Evolutionary conservation across 2,888 invertebrate genomes (phyloP), one percentile per base, ranked within the genome.

Genomic region (Monopis laevigella): DNA sequence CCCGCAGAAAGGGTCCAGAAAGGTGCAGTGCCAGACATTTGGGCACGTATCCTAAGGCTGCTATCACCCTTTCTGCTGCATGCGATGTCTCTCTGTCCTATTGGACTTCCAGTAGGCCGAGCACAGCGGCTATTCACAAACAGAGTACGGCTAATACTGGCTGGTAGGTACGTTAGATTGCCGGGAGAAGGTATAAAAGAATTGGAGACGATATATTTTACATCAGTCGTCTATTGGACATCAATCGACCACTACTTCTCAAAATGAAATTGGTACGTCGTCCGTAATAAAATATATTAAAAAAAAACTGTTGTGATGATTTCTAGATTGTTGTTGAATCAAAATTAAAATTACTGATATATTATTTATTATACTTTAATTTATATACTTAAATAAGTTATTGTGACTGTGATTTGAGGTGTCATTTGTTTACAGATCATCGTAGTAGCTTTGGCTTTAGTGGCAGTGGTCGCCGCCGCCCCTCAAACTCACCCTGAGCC

Each of bases 151-250:
- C n/a, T n/a, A n/a, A n/a, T n/a, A n/a, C n/a, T n/a, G n/a, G n/a
- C n/a, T n/a, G n/a, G n/a, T n/a, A n/a, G n/a, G n/a, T 71, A 68
- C 63, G 65, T 60, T 71, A 71, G 63, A 59, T 54, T 52, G 58
- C 56, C 49, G 51, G 51, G 59, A 62, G 66, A 68, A 68, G 68
- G 69, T 77, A 77, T 78, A 77, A 67, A 77, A 77, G 73, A 70
- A 58, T 65, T 59, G 53, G 64, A 52, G 51, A 51, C 55, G 49
- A 55, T 43, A 51, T 52, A 46, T 54, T 49, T 48, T 48, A 53
- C 62, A 75, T 71, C 75, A 78, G 72, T 74, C 62, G 68, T 62
- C 61, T 62, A 61, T 62, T 61, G 62, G 65, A 48, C 55, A 59
- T 55, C 65, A 51, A 55, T 58, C 53, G 59, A 59, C 48, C 56